Conservation (phyloP, 2,888 invertebrate genomes). For the Phaedon cochleariae region DNA sequence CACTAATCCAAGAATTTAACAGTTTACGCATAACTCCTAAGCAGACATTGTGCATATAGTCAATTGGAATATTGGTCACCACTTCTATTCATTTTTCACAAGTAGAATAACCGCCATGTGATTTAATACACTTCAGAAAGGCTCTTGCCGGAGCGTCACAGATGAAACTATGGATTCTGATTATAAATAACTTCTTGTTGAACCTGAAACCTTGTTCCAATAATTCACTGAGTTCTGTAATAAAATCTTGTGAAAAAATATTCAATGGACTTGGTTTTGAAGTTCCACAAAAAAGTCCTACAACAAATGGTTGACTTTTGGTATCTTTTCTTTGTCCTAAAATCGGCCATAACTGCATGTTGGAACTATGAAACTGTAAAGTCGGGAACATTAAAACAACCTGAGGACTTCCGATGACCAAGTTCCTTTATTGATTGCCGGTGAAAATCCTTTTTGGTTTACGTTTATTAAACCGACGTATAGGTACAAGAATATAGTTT, state of each 20-base stretch:
- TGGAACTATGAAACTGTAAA: constrained; percentile 24
- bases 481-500: too few species aligned
- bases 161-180: constrained; percentile 34
- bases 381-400: too few species aligned
- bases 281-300: constrained; percentile 7
- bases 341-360: constrained; percentile 32
- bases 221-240: constrained; percentile 33
- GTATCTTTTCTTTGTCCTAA: constrained; percentile 23
- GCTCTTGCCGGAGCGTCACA: constrained; percentile 41
- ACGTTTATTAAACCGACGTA: too few species aligned
- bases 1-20: constrained; percentile 24
- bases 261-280: constrained; percentile 34
- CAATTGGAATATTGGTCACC: constrained; percentile 33
- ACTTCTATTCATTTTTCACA: constrained; percentile 39
- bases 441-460: too few species aligned
- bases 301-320: constrained; percentile 18
- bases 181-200: constrained; percentile 11
- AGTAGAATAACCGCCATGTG: constrained; percentile 34
- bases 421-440: too few species aligned
- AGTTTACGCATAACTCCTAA: constrained; percentile 37
- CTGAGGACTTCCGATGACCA: too few species aligned
- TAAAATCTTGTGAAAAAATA: constrained; percentile 38
- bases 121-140: constrained; percentile 37
- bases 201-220: constrained; percentile 28
- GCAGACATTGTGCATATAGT: constrained; percentile 39